These are phyloP conservation scores for Proisotoma minuta DNA, from an alignment of 2,888 invertebrate genomes.

Conservation along the genomic window DNA sequence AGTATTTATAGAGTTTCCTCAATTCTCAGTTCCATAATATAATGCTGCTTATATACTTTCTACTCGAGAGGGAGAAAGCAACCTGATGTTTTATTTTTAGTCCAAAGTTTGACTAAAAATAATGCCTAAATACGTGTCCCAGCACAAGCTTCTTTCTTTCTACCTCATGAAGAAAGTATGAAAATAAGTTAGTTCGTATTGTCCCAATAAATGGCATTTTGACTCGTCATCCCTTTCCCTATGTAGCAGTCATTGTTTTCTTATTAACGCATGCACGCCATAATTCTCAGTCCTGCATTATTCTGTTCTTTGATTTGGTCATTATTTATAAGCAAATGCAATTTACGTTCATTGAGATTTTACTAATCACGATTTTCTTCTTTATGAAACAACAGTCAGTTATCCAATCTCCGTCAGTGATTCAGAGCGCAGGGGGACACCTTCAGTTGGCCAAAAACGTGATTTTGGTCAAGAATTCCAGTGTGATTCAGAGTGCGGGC, in stretches of 20 bases:
- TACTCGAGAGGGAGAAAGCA: too few relatives aligned
- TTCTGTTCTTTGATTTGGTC: constrained; percentile 27
- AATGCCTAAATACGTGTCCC: too few relatives aligned
- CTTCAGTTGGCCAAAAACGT: constrained; percentile 52
- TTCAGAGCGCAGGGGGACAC: constrained; percentile 67
- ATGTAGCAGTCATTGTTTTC: not conserved
- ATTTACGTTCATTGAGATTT: not conserved
- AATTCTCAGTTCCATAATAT: too few relatives aligned
- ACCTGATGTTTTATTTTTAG: too few relatives aligned
- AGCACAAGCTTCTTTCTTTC: too few relatives aligned
- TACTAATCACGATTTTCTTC: constrained; percentile 2
- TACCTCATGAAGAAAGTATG: too few relatives aligned
- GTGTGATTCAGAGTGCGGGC: constrained; percentile 83
- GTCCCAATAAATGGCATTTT: not conserved
- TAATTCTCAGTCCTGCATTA: constrained; percentile 45
- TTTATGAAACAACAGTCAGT: constrained; percentile 85
- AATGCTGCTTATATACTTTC: too few relatives aligned
- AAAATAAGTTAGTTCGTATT: too few relatives aligned
- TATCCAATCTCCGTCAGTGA: constrained; percentile 92
- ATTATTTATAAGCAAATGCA: constrained; percentile 11
- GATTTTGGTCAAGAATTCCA: constrained; percentile 78
- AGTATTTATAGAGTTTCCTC: too few relatives aligned
- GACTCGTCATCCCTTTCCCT: not conserved
- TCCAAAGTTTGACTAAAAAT: too few relatives aligned
- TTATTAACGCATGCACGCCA: constrained; percentile 45